Percentiles rank a stretch among this genome's conserved stretches.
Evolutionary conservation across 1,140 invertebrate genomes (phyloP).

Genomic region (Microplitis mediator): DNA sequence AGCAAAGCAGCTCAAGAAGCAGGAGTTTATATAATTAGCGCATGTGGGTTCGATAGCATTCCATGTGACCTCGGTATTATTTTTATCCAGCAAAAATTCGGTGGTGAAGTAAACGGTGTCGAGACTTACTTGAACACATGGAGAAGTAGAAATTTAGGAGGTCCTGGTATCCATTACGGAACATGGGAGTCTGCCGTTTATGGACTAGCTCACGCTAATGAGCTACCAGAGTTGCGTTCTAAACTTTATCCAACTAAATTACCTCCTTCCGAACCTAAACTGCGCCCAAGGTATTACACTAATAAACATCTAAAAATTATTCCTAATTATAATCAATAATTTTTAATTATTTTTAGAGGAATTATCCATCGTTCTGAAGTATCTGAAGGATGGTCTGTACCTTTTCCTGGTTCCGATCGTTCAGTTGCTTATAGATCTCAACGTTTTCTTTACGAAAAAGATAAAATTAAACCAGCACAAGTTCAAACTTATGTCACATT

Average conservation of each 20-base stretch:
- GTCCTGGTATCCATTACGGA: conserved; percentile 70
- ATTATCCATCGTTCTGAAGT: conserved; percentile 69
- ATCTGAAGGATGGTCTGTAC: conserved; percentile 72
- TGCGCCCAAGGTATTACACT: conserved; percentile 61
- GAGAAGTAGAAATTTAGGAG: conserved; percentile 46
- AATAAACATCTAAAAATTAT: neutral
- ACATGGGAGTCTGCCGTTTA: conserved; percentile 85
- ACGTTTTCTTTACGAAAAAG: conserved; percentile 71
- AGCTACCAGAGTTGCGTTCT: conserved; percentile 68
- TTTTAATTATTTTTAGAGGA: conserved; percentile 52
- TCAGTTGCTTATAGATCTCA: conserved; percentile 80
- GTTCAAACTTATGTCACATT: conserved; percentile 69
- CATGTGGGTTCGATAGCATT: conserved; percentile 90
- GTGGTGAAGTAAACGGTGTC: conserved; percentile 73
- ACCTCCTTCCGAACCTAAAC: conserved; percentile 68
- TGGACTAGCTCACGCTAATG: conserved; percentile 69
- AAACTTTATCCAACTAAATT: conserved; percentile 71
- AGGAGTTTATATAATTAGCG: conserved; percentile 81
- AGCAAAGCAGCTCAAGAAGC: conserved; percentile 77
- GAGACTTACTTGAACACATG: conserved; percentile 71
- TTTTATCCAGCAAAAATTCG: conserved; percentile 76
- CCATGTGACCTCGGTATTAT: conserved; percentile 84
- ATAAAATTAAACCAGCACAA: conserved; percentile 75
- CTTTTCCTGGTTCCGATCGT: conserved; percentile 81
- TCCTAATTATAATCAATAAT: neutral